Percentiles rank a stretch among this genome's conserved stretches.
Conservation (phyloP, 2,113 vertebrate species). For the Corythoichthys haematopterus region DNA sequence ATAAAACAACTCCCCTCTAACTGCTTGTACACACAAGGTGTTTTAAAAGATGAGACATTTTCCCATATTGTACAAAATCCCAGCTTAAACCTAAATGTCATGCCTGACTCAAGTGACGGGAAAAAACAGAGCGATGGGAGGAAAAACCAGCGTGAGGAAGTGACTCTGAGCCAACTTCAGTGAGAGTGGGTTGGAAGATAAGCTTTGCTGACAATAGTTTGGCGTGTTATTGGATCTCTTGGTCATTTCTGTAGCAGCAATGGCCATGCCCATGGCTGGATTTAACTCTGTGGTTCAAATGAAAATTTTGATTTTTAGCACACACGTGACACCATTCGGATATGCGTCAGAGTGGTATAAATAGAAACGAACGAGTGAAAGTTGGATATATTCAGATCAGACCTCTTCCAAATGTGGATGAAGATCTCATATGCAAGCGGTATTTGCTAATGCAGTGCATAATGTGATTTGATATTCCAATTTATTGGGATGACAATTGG, state of each 20-base stretch:
- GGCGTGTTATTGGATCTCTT: neutral
- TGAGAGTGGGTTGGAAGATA: constrained; percentile 25
- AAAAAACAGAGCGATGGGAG: neutral
- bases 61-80: neutral
- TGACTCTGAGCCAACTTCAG: constrained; percentile 5
- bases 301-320: neutral
- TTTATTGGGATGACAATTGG: no score
- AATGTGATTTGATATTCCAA: no score
- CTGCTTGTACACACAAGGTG: constrained; percentile 14
- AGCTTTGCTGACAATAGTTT: constrained; percentile 18
- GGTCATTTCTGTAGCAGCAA: neutral
- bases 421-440: neutral
- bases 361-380: neutral
- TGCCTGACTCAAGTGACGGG: constrained; percentile 1
- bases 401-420: neutral
- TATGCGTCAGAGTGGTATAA: neutral
- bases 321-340: neutral
- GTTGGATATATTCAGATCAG: neutral
- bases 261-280: neutral
- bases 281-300: neutral
- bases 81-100: neutral
- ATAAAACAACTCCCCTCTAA: constrained; percentile 40
- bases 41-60: neutral
- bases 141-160: constrained; percentile 19
- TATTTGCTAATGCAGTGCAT: neutral